phyloP scores from a whole-genome alignment of 2,888 invertebrate species.

The Aricia artaxerxes region DNA sequence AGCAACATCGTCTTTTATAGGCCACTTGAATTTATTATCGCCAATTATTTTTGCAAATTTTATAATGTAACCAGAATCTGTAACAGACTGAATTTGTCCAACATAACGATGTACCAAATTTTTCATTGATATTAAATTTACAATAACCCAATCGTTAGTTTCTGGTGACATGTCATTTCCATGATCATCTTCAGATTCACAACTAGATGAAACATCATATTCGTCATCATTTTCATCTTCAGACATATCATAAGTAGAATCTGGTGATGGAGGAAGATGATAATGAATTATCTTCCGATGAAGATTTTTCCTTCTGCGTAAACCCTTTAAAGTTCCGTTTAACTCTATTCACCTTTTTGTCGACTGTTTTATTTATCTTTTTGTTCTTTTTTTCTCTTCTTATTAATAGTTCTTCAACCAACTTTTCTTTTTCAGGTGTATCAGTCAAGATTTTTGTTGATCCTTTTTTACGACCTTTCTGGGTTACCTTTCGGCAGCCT shows the following conservation, averaged over 20 bases:
- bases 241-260: slow-evolving; percentile 10
- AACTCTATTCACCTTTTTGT: slow-evolving; percentile 32
- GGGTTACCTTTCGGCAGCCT: slow-evolving; percentile 34
- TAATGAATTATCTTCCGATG: too few species aligned
- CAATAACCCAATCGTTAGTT: slow-evolving; percentile 39
- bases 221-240: slow-evolving; percentile 36
- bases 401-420: slow-evolving; percentile 32
- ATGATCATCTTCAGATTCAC: slow-evolving; percentile 38
- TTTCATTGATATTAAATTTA: slow-evolving; percentile 43
- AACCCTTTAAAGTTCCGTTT: slow-evolving; percentile 33
- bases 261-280: too few species aligned
- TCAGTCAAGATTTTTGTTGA: slow-evolving; percentile 42
- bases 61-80: slow-evolving; percentile 38
- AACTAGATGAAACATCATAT: slow-evolving; percentile 20
- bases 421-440: slow-evolving; percentile 40
- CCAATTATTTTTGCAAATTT: slow-evolving; percentile 44
- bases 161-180: slow-evolving; percentile 35
- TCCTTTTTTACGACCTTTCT: slow-evolving; percentile 40
- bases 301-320: too few species aligned
- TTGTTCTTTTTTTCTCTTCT: slow-evolving; percentile 35
- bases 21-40: slow-evolving; percentile 44
- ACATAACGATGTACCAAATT: slow-evolving; percentile 43
- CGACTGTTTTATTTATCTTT: slow-evolving; percentile 32
- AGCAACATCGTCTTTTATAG: slow-evolving; percentile 40
- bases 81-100: slow-evolving; percentile 41